A percentile compares a stretch with the other conserved stretches of the same genome.
phyloP scores from a whole-genome alignment of 1,140 invertebrate species.

The Magallana angulata region DNA sequence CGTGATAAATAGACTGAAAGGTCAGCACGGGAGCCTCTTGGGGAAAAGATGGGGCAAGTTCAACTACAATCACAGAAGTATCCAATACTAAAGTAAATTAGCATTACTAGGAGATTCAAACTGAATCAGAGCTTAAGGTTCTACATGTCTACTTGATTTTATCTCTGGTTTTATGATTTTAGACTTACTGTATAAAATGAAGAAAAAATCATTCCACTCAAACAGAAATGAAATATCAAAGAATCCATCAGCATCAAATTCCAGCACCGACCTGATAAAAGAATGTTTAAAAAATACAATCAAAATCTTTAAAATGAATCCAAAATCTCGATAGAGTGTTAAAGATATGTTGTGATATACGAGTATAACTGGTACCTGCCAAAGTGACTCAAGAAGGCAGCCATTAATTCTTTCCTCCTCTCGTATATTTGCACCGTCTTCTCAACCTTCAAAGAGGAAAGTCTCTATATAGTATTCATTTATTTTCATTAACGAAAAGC shows the following conservation, averaged over 20 bases:
- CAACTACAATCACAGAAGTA: conserved; percentile 67
- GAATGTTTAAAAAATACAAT: conserved; percentile 18
- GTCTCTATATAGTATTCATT: not conserved
- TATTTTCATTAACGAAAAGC: too few species aligned
- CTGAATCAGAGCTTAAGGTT: too few species aligned
- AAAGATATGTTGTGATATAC: too few species aligned
- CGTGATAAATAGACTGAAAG: conserved; percentile 79
- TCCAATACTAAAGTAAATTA: not conserved
- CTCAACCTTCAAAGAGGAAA: conserved; percentile 70
- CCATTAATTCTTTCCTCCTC: conserved; percentile 78
- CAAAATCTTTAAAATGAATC: too few species aligned
- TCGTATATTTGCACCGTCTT: conserved; percentile 74
- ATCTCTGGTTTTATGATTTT: too few species aligned
- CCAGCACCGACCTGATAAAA: conserved; percentile 74
- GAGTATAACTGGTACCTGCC: conserved; percentile 67
- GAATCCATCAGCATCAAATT: conserved; percentile 77
- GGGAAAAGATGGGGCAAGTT: conserved; percentile 77
- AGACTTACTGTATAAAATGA: conserved; percentile 75
- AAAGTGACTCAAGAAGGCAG: conserved; percentile 77
- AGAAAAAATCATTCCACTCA: conserved; percentile 80
- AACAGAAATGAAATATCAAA: conserved; percentile 75
- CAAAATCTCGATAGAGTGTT: too few species aligned
- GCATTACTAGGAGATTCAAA: too few species aligned
- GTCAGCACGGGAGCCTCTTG: conserved; percentile 75
- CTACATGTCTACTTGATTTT: too few species aligned